phyloP scores from a whole-genome alignment of 2,888 invertebrate species.

The Branchellion lobata region DNA sequence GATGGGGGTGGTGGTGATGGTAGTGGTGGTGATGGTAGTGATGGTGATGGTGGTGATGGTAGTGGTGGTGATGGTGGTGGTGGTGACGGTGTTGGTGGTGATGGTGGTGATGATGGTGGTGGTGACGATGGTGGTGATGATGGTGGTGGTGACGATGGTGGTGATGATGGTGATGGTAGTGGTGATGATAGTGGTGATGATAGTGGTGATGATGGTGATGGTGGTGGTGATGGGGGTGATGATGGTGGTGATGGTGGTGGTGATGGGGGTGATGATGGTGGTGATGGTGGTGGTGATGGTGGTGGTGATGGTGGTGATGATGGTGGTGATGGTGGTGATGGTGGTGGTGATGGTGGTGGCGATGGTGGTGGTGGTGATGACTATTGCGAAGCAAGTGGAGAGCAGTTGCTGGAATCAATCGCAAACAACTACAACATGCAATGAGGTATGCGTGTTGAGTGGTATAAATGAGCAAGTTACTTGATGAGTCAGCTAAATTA shows the following conservation, averaged over 20 bases:
- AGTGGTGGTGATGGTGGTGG: neutral
- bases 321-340: neutral
- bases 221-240: neutral
- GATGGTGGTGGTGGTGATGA: neutral
- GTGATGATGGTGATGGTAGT: conserved; percentile 1
- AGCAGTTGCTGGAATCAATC: no score
- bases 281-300: neutral
- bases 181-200: conserved; percentile 15
- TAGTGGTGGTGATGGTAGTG: conserved; percentile 8
- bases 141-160: neutral
- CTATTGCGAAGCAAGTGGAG: no score
- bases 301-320: neutral
- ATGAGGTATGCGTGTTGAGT: no score
- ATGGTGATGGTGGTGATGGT: neutral
- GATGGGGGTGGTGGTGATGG: neutral
- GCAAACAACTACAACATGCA: no score
- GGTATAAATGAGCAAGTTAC: no score
- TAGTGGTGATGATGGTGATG: conserved; percentile 18
- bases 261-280: neutral
- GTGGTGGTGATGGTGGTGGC: neutral
- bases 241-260: neutral
- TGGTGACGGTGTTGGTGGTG: neutral
- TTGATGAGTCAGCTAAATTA: no score
- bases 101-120: no score
- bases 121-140: neutral